Evolutionary conservation across 2,888 invertebrate genomes (phyloP), one percentile per base, ranked within the genome.

Genomic region (Drosophila maculinotata): DNA sequence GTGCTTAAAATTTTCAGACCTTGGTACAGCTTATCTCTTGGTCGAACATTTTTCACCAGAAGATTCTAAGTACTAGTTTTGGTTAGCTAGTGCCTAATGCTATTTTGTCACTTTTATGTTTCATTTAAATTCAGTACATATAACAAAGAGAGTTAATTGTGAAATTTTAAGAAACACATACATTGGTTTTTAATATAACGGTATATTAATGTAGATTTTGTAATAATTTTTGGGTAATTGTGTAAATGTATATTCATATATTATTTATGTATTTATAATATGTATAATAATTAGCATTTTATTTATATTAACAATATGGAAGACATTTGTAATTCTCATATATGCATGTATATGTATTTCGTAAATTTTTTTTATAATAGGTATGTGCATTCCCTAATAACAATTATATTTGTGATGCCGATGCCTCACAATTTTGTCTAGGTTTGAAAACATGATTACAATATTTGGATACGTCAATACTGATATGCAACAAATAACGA

Each of bases 311-410:
- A 87, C 80, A 79, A 87, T 89, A 89, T 89, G 89, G 89, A 89
- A 89, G 89, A 89, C 89, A 82, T 89, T 87, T 85, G 76, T 82
- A 89, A 84, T 87, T 86, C 74, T 80, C 72, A 79, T 84, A 74
- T 59, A 66, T 65, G 62, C 63, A 58, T 63, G 31, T 54, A 44
- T 57, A 56, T 75, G 39, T 69, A 64, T 73, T 56, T 64, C 53
- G 76, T 76, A 53, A 53, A 14, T 31, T 49, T 59, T 68, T 53
- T 57, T 52, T 60, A 49, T 56, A 51, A 60, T 68, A 73, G 62
- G 69, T 57, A 42, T 44, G 10, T 64, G 26, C 31, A 30, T 59
- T 67, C 26, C 12, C 48, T 53, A 53, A 57, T 65, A 60, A 71
- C 60, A 58, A 35, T 57, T 38, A 60, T 53, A 52, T 41, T 42